Percentiles rank a stretch among this genome's conserved stretches.
Evolutionary conservation across 2,113 vertebrate genomes (phyloP).

Genomic region (Monopterus albus): DNA sequence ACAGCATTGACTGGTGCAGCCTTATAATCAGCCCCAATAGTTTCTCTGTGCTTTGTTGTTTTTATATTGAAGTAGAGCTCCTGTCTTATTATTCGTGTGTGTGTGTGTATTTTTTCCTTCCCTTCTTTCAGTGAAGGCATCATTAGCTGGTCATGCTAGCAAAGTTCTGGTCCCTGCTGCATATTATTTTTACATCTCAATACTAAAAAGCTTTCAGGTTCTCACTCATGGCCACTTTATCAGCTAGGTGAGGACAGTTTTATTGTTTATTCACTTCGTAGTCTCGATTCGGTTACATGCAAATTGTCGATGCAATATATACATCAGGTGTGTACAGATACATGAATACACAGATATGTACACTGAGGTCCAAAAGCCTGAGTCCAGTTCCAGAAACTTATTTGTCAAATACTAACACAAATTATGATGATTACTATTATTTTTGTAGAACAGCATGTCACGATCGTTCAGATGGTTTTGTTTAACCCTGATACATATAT

Average conservation of each 20-base stretch:
- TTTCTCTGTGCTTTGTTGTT: conserved; percentile 35
- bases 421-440: too few species aligned
- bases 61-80: conserved; percentile 32
- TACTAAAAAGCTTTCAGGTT: conserved; percentile 9
- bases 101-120: conserved; percentile 6
- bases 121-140: background rate
- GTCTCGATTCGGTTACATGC: conserved; percentile 12
- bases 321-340: conserved; percentile 75
- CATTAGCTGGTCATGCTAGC: conserved; percentile 9
- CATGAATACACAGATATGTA: conserved; percentile 71
- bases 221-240: conserved; percentile 17
- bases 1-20: background rate
- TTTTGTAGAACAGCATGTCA: too few species aligned
- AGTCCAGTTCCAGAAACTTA: conserved; percentile 6
- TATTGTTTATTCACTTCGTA: conserved; percentile 5
- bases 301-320: conserved; percentile 67
- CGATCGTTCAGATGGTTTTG: background rate
- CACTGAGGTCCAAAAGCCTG: conserved; percentile 44
- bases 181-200: conserved; percentile 1
- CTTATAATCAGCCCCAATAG: conserved; percentile 9
- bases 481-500: conserved; percentile 2
- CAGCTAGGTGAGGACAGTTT: background rate
- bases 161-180: background rate
- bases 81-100: conserved; percentile 12
- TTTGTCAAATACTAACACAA: too few species aligned